phyloP scores from a whole-genome alignment of 2,797 vertebrate genomes.

The Australoheros facetus region DNA sequence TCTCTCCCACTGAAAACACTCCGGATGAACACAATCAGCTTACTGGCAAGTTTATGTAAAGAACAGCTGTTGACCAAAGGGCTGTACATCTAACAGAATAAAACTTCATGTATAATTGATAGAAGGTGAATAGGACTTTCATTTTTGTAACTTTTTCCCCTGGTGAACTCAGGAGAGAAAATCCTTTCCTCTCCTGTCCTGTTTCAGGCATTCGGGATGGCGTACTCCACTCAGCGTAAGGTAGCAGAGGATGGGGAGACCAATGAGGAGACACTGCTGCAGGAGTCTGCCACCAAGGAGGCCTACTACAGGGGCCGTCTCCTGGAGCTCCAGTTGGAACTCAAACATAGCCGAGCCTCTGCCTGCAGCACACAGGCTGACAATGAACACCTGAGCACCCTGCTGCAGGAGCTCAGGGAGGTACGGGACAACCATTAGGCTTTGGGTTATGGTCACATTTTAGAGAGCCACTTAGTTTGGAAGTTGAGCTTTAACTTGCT shows the following conservation, averaged over 20 bases:
- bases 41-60: too few relatives aligned
- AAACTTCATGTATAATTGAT: neutral
- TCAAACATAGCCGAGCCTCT: slow-evolving; percentile 86
- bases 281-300: slow-evolving; percentile 95
- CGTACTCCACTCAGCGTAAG: slow-evolving; percentile 93
- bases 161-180: neutral
- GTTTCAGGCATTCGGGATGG: slow-evolving; percentile 91
- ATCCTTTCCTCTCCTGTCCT: neutral
- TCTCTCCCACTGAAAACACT: too few relatives aligned
- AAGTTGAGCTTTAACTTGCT: neutral
- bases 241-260: slow-evolving; percentile 95
- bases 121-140: neutral
- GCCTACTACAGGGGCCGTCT: slow-evolving; percentile 92
- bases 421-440: slow-evolving; percentile 23
- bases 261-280: slow-evolving; percentile 91
- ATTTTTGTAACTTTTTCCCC: neutral
- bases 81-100: neutral
- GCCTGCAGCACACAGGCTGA: slow-evolving; percentile 86
- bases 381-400: slow-evolving; percentile 85
- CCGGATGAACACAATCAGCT: too few relatives aligned
- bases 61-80: too few relatives aligned
- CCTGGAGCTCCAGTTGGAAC: slow-evolving; percentile 90
- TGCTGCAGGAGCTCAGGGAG: slow-evolving; percentile 92
- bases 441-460: neutral
- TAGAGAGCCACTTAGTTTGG: neutral